phyloP scores from a whole-genome alignment of 2,113 vertebrate genomes.

The Ochotona princeps region DNA sequence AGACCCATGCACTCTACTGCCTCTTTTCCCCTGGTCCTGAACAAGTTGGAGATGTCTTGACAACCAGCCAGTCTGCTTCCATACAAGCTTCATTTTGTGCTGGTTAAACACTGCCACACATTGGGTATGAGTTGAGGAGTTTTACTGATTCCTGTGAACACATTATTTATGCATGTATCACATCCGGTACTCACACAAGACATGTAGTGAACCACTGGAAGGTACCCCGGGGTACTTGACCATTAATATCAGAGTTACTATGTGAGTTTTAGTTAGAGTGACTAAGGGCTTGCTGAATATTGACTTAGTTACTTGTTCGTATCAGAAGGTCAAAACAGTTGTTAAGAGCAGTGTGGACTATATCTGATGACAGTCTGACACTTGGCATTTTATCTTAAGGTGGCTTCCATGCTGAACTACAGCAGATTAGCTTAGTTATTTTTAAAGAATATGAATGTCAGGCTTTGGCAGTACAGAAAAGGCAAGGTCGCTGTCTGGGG shows the following conservation, averaged over 20 bases:
- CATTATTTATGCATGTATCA: neutral
- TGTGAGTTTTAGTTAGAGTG: conserved; percentile 38
- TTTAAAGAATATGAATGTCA: conserved; percentile 36
- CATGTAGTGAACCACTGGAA: neutral
- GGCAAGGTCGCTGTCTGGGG: neutral
- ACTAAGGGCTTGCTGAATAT: conserved; percentile 35
- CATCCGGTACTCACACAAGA: neutral
- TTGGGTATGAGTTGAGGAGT: neutral
- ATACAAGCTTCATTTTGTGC: neutral
- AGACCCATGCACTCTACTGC: rapidly evolving
- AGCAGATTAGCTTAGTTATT: conserved; percentile 48
- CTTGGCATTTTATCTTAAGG: conserved; percentile 35
- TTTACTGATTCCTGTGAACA: neutral
- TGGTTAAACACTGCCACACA: neutral
- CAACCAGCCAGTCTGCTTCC: neutral
- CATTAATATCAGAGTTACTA: conserved; percentile 55
- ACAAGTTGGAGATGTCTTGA: neutral
- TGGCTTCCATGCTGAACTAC: conserved; percentile 31
- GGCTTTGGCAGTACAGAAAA: conserved; percentile 24
- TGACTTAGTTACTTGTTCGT: conserved; percentile 65
- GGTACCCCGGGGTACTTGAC: neutral
- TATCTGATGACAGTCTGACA: conserved; percentile 59
- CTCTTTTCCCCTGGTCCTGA: neutral
- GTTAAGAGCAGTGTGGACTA: conserved; percentile 34
- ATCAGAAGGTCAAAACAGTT: conserved; percentile 60